These are phyloP conservation scores for Tautogolabrus adspersus DNA, from an alignment of 2,113 vertebrate species.

Conservation along the genomic window DNA sequence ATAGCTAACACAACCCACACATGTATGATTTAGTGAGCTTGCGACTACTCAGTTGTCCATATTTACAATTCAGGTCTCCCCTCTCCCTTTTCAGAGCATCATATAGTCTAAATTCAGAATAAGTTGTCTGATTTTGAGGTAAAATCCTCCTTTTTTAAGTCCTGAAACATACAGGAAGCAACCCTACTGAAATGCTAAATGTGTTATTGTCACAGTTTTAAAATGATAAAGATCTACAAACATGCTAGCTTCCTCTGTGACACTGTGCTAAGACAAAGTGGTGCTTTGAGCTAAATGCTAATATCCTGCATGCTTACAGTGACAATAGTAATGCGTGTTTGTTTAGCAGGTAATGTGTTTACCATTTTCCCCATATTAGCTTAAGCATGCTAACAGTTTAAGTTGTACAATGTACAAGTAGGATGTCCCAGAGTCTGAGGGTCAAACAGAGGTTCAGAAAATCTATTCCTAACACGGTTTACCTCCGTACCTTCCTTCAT, in stretches of 20 bases:
- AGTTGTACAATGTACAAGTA: background rate
- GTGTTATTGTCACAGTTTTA: too few species aligned
- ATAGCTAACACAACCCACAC: background rate
- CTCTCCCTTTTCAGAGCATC: background rate
- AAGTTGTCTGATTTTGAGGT: background rate
- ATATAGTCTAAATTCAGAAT: background rate
- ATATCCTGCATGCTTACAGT: too few species aligned
- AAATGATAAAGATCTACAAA: too few species aligned
- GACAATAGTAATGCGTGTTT: too few species aligned
- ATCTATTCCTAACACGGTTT: background rate
- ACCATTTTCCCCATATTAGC: too few species aligned
- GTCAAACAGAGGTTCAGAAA: conserved; percentile 2
- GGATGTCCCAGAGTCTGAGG: background rate
- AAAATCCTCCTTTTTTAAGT: background rate
- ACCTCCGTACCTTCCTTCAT: background rate
- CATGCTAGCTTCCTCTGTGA: too few species aligned
- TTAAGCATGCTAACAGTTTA: background rate
- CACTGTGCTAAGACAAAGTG: too few species aligned
- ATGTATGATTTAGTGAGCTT: conserved; percentile 28
- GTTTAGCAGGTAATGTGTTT: too few species aligned
- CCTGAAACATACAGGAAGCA: too few species aligned
- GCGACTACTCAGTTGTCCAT: background rate
- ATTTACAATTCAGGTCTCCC: background rate
- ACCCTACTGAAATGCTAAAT: too few species aligned
- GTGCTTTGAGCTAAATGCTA: too few species aligned